Percentiles rank a stretch among this genome's conserved stretches.
phyloP scores from a whole-genome alignment of 2,888 invertebrate genomes.

The Ramazzottius varieornatus region DNA sequence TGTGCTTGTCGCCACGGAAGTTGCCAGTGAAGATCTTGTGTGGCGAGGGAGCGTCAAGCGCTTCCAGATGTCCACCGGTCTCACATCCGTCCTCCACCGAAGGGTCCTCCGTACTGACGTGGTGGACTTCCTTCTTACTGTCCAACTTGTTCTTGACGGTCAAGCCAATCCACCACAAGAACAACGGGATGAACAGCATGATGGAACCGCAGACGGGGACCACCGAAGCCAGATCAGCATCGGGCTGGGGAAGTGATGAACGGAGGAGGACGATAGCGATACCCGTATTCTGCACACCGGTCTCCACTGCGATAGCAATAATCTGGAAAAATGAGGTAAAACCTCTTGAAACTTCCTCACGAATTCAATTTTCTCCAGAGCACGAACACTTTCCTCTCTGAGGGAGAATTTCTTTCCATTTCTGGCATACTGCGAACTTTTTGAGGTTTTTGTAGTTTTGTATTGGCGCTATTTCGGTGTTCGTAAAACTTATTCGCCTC shows the following conservation, averaged over 20 bases:
- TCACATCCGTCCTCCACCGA: background rate
- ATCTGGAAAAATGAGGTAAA: slow-evolving; percentile 7
- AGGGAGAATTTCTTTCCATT: too few species aligned
- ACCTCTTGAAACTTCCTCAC: background rate
- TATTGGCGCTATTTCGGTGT: too few species aligned
- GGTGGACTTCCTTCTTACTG: background rate
- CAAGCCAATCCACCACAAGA: background rate
- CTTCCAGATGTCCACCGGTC: too few species aligned
- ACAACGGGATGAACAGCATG: slow-evolving; percentile 9
- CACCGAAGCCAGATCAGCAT: slow-evolving; percentile 17
- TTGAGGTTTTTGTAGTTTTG: too few species aligned
- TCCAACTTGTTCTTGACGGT: background rate
- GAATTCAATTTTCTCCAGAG: too few species aligned
- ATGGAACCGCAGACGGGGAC: slow-evolving; percentile 11
- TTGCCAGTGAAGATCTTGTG: background rate
- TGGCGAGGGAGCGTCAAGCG: background rate
- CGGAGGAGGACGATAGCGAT: slow-evolving; percentile 23
- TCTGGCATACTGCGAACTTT: too few species aligned
- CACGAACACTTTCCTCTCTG: too few species aligned
- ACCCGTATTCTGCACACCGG: slow-evolving; percentile 23
- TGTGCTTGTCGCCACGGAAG: background rate
- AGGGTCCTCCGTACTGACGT: background rate
- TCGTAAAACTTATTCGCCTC: too few species aligned
- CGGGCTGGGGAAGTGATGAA: slow-evolving; percentile 19
- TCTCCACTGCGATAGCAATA: slow-evolving; percentile 20